Evolutionary conservation across 2,113 vertebrate species (phyloP), one percentile per base, ranked within the genome.

Genomic region (Nanorana parkeri): DNA sequence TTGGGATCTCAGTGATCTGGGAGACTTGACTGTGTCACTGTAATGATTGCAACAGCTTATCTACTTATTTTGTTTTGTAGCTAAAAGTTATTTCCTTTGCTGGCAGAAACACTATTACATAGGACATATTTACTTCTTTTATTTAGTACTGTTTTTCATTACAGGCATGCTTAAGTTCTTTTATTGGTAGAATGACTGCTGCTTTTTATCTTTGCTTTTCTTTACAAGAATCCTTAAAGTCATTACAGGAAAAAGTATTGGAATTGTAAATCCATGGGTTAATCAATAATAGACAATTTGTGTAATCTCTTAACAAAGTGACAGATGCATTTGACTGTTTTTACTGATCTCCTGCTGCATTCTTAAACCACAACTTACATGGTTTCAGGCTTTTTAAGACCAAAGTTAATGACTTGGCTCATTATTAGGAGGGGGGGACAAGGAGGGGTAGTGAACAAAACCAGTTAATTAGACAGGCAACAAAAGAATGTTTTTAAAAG

Each of bases 391-490:
- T 63, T 87, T 87, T 80, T 83, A 85, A 85, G 58, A 41, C 51
- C 24, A 81, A 26, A 83, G 55, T 10, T 78, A 85, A 51, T 0
- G 3, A 26, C 24, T 72, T 83, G 60, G 58, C 76, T 84, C 75
- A 72, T 84, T 78, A 72, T 77, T 78, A 56, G 60, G 72, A 51
- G 60, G 61, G 60, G 61, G 68, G 58, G 68, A 29, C 20, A 24
- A 86, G 13, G 26, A 13, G 61, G 17, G 16, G 4, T 28, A 51
- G 69, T 84, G 29, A 84, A 55, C 84, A 77, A 80, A 24, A 8
- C 60, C 78, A 24, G 68, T 11, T 79, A 83, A 76, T 87, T 77
- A 60, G 80, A 87, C 85, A 74, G 82, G 85, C 79, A 81, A 54
- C 86, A 89, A 3, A 78, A 21, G 32, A 81, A 55, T 77, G 56